These are phyloP conservation scores for Phlogophora meticulosa DNA, from an alignment of 2,888 invertebrate genomes.

Conservation along the genomic window DNA sequence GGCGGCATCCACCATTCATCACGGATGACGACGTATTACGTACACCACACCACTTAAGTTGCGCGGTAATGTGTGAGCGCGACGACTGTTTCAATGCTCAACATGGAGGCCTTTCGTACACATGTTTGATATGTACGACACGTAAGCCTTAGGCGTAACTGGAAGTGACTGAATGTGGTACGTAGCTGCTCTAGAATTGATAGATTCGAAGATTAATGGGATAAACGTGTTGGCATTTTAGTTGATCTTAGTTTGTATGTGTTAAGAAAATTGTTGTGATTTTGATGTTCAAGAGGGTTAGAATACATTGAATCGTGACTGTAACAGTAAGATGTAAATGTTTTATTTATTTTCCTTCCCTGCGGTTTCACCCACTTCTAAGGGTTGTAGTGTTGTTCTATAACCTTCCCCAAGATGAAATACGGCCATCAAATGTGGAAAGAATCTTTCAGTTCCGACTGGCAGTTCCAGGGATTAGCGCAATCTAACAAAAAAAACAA, in stretches of 20 bases:
- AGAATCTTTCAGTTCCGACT: no score
- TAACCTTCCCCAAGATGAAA: no score
- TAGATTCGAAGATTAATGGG: slow-evolving; percentile 38
- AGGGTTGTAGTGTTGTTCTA: no score
- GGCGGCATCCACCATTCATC: slow-evolving; percentile 74
- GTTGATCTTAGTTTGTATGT: slow-evolving; percentile 10
- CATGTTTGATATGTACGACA: slow-evolving; percentile 44
- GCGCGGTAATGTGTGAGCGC: slow-evolving; percentile 52
- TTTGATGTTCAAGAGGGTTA: neutral
- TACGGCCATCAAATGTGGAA: no score
- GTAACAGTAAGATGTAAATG: no score
- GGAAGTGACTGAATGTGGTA: slow-evolving; percentile 41
- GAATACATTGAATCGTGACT: no score
- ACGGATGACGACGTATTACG: slow-evolving; percentile 71
- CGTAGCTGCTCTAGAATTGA: slow-evolving; percentile 34
- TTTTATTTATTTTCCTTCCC: no score
- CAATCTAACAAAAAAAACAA: no score
- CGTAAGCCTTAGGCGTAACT: slow-evolving; percentile 34
- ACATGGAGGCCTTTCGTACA: slow-evolving; percentile 41
- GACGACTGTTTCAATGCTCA: slow-evolving; percentile 42
- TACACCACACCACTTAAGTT: slow-evolving; percentile 62
- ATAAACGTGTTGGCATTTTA: slow-evolving; percentile 16
- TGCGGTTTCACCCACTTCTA: no score
- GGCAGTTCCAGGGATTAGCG: no score
- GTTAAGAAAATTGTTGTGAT: neutral